phyloP scores from a whole-genome alignment of 2,113 vertebrate species.

The Sialia sialis region DNA sequence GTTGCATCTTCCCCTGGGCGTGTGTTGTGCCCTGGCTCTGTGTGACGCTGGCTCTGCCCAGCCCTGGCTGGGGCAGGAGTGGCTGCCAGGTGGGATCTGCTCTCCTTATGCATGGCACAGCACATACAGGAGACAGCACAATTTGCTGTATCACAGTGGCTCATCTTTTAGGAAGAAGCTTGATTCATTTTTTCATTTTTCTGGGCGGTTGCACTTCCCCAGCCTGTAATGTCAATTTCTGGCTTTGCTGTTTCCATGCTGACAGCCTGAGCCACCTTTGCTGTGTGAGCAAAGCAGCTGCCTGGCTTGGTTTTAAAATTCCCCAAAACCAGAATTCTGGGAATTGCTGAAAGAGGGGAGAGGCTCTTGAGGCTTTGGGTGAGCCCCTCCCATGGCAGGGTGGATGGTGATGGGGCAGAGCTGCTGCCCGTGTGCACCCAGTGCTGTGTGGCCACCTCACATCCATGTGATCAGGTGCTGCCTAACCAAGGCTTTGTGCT shows the following conservation, averaged over 20 bases:
- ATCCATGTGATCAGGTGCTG: neutral
- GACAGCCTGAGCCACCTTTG: neutral
- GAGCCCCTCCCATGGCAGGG: neutral
- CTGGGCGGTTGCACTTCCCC: neutral
- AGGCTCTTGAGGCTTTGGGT: neutral
- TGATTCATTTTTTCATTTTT: neutral
- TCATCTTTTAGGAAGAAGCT: neutral
- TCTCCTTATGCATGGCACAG: fast-evolving
- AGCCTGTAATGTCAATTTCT: neutral
- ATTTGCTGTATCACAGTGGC: neutral
- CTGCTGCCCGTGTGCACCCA: fast-evolving
- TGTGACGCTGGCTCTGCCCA: fast-evolving
- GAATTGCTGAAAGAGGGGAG: neutral
- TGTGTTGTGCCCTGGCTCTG: fast-evolving
- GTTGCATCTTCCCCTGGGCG: neutral
- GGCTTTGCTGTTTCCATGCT: neutral
- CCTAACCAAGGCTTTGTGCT: fast-evolving
- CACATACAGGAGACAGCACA: neutral
- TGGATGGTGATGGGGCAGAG: neutral
- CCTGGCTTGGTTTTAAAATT: neutral
- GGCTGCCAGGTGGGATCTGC: neutral
- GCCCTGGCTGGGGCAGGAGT: neutral
- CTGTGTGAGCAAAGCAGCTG: neutral
- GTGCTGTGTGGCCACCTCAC: neutral
- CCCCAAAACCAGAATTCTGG: neutral